A percentile compares a stretch with the other conserved stretches of the same genome.
Conservation (phyloP, 2,113 vertebrate genomes). For the Nyctereutes procyonoides region DNA sequence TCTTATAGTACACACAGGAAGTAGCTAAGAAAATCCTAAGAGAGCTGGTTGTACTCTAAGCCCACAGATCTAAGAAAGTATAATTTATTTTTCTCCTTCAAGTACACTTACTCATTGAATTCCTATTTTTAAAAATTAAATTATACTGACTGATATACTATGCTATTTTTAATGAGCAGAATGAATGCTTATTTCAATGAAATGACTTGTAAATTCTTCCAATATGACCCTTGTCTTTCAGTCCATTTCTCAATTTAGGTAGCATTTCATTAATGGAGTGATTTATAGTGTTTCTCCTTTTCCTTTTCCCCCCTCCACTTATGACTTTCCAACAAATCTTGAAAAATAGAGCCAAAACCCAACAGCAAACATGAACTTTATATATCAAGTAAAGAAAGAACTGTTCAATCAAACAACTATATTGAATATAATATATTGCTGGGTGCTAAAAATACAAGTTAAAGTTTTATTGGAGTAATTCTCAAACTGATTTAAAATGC, state of each 20-base stretch:
- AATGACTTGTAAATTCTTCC: neutral
- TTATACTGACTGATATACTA: neutral
- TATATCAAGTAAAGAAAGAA: slow-evolving; percentile 28
- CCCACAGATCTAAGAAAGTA: neutral
- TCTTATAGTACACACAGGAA: neutral
- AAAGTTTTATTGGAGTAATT: neutral
- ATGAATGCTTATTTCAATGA: neutral
- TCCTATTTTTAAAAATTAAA: neutral
- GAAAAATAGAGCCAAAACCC: neutral
- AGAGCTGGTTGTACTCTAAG: neutral
- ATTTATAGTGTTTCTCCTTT: neutral
- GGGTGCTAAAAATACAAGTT: neutral
- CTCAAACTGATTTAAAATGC: neutral
- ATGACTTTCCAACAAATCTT: neutral
- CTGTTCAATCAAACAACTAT: neutral
- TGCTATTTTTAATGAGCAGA: neutral
- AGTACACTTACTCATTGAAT: neutral
- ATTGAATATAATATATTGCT: neutral
- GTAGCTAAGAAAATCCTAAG: neutral
- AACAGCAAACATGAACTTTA: neutral
- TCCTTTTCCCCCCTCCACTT: neutral
- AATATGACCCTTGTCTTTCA: neutral
- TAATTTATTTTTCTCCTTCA: neutral
- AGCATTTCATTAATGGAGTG: neutral
- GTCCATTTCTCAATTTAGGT: neutral